Percentiles rank a stretch among this genome's conserved stretches.
Evolutionary conservation across 1,140 invertebrate species (phyloP).

Genomic region (Choristoneura fumiferana): DNA sequence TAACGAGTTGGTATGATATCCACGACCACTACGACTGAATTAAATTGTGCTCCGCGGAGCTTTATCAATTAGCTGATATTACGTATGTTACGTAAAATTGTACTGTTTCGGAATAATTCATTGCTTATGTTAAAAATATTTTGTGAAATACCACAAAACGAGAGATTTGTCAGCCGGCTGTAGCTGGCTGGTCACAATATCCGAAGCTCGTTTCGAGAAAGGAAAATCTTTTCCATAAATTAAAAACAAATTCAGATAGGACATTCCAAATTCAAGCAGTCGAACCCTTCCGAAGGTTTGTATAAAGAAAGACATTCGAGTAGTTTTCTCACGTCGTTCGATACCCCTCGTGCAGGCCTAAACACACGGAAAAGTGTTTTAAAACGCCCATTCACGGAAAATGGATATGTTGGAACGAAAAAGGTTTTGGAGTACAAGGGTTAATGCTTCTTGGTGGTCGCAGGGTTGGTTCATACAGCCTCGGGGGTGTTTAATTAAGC

Average conservation of each 20-base stretch:
- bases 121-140: no score
- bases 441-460: conserved; percentile 13
- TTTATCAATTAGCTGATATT: conserved; percentile 12
- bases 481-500: conserved; percentile 11
- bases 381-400: conserved; percentile 32
- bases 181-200: no score
- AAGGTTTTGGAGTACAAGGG: conserved; percentile 13
- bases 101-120: no score
- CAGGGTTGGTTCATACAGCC: conserved; percentile 6
- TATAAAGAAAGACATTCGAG: conserved; percentile 25
- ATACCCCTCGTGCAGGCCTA: conserved; percentile 26
- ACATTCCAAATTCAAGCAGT: conserved; percentile 12
- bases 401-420: conserved; percentile 31
- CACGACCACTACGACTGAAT: background rate
- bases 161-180: no score
- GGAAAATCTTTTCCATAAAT: conserved; percentile 13
- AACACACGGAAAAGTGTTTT: conserved; percentile 50
- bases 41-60: conserved; percentile 1
- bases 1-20: background rate
- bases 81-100: no score
- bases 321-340: conserved; percentile 27
- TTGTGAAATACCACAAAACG: no score
- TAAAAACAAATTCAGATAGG: background rate
- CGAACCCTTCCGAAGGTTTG: conserved; percentile 1
- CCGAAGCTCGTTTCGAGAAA: no score